Conservation (phyloP, 2,797 vertebrate species). For the Urophycis tenuis region DNA sequence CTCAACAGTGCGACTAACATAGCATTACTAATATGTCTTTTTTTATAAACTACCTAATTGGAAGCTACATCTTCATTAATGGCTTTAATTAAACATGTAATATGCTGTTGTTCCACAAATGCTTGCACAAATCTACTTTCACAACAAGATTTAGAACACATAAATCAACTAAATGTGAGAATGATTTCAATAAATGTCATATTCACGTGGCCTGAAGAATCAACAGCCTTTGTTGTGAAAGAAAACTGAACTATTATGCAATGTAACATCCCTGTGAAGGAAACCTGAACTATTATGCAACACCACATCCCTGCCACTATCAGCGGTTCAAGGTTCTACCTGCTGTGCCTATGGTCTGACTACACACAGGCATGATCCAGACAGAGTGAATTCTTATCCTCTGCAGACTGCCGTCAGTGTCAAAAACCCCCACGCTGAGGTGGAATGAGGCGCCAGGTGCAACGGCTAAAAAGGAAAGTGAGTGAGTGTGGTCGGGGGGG, state of each 20-base stretch:
- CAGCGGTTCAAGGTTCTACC: not conserved
- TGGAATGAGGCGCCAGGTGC: constrained; percentile 26
- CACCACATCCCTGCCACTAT: not conserved
- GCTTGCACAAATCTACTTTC: not conserved
- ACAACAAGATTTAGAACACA: not conserved
- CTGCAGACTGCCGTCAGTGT: not conserved
- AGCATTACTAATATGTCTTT: not conserved
- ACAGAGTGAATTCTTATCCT: constrained; percentile 19
- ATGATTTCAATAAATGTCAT: not conserved
- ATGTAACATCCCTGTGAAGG: too few species aligned
- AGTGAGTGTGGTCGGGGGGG: not conserved
- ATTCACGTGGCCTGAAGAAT: not conserved
- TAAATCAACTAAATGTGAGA: not conserved
- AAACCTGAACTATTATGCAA: not conserved
- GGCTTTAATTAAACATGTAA: not conserved
- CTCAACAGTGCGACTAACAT: too few species aligned
- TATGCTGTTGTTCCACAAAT: not conserved
- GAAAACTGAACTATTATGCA: not conserved
- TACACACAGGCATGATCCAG: not conserved
- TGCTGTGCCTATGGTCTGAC: not conserved
- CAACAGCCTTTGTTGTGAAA: not conserved
- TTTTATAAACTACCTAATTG: not conserved
- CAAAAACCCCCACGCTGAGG: constrained; percentile 4
- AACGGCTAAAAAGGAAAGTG: not conserved
- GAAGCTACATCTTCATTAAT: not conserved